A percentile compares a stretch with the other conserved stretches of the same genome.
Conservation (phyloP, 2,797 vertebrate species). For the Synanceia verrucosa region DNA sequence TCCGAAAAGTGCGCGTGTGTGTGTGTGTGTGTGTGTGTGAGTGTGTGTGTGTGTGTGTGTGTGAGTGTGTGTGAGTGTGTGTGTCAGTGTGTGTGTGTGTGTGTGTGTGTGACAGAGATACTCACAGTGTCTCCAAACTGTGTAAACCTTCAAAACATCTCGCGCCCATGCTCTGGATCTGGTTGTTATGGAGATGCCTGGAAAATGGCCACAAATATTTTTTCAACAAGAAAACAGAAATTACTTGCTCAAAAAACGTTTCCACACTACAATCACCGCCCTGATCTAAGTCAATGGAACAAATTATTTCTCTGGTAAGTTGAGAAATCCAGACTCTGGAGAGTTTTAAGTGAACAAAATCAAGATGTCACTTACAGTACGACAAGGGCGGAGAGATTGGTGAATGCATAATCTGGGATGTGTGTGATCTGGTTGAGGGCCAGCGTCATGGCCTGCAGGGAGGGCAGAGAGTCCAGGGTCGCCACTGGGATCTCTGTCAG, state of each 20-base stretch:
- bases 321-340: slow-evolving; percentile 24
- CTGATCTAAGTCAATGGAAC: slow-evolving; percentile 19
- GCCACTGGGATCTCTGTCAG: slow-evolving; percentile 90
- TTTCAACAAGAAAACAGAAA: slow-evolving; percentile 43
- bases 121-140: slow-evolving; percentile 97
- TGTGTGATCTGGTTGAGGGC: slow-evolving; percentile 93
- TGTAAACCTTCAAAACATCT: slow-evolving; percentile 93
- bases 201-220: slow-evolving; percentile 52
- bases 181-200: slow-evolving; percentile 98
- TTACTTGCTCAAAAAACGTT: slow-evolving; percentile 13
- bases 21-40: not conserved
- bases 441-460: slow-evolving; percentile 96
- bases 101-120: slow-evolving; percentile 55
- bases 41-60: slow-evolving; percentile 3
- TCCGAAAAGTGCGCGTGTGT: not conserved
- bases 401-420: slow-evolving; percentile 93
- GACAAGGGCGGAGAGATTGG: slow-evolving; percentile 94
- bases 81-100: not conserved
- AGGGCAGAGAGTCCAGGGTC: slow-evolving; percentile 89
- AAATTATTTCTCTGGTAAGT: slow-evolving; percentile 19
- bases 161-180: slow-evolving; percentile 89
- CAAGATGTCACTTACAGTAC: slow-evolving; percentile 88
- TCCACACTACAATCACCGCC: slow-evolving; percentile 19
- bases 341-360: slow-evolving; percentile 33
- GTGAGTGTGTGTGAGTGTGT: slow-evolving; percentile 1